phyloP scores from a whole-genome alignment of 1,140 invertebrate species.

The Neoseiulus cucumeris region DNA sequence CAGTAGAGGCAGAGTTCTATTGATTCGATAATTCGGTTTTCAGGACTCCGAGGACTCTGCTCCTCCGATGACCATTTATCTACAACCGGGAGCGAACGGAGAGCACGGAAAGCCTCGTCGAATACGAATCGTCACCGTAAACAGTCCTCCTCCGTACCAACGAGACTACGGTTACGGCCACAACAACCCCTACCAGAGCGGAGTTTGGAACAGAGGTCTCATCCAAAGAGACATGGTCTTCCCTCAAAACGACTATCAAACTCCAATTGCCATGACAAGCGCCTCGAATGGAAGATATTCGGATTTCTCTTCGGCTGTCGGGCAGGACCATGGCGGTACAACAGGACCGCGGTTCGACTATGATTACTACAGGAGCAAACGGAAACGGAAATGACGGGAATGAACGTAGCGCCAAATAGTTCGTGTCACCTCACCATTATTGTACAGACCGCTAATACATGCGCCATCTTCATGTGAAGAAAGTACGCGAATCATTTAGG shows the following conservation, averaged over 20 bases:
- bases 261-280: too few relatives aligned
- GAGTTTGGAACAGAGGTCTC: not conserved
- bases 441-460: too few relatives aligned
- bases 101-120: not conserved
- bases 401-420: too few relatives aligned
- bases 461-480: too few relatives aligned
- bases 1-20: not conserved
- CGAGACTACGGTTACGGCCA: not conserved
- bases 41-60: not conserved
- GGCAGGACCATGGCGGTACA: not conserved
- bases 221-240: not conserved
- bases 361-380: constrained; percentile 1
- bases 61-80: constrained; percentile 7
- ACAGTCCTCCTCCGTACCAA: not conserved
- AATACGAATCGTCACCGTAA: not conserved
- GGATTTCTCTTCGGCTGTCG: not conserved
- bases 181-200: not conserved
- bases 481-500: not conserved
- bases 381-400: not conserved
- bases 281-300: too few relatives aligned
- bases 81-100: not conserved
- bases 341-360: not conserved
- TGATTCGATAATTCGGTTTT: not conserved
- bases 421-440: too few relatives aligned
- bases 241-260: not conserved